Percentiles rank a stretch among this genome's conserved stretches.
phyloP scores from a whole-genome alignment of 2,888 invertebrate species.

The Cosmia trapezina region DNA sequence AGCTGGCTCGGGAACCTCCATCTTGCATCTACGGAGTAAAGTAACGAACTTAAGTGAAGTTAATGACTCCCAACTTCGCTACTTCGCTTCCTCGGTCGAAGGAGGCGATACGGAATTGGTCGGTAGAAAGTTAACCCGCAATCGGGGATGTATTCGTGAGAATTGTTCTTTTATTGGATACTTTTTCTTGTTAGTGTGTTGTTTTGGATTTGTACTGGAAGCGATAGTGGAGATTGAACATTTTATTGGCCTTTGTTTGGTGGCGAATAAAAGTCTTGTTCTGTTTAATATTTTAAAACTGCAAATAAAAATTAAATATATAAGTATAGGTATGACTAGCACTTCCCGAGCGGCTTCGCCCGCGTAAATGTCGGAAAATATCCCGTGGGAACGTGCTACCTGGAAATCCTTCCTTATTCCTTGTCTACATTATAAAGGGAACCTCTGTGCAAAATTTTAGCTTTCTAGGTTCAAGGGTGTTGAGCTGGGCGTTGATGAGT shows the following conservation, averaged over 20 bases:
- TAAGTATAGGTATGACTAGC: no score
- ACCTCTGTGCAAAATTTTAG: no score
- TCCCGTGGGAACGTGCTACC: no score
- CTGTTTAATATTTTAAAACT: conserved; percentile 11
- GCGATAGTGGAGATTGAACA: conserved; percentile 45
- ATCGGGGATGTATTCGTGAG: conserved; percentile 73
- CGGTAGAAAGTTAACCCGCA: conserved; percentile 76
- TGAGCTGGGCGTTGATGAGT: no score
- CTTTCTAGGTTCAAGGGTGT: no score
- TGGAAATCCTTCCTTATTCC: no score
- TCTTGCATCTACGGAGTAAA: conserved; percentile 69
- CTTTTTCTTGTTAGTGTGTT: conserved; percentile 60
- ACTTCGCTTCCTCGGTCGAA: conserved; percentile 66
- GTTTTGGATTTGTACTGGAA: conserved; percentile 55
- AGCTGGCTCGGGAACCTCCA: conserved; percentile 70
- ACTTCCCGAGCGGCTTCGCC: no score
- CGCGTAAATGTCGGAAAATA: no score
- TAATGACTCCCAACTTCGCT: conserved; percentile 80
- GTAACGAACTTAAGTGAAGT: conserved; percentile 81
- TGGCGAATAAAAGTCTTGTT: background rate
- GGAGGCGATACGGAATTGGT: conserved; percentile 75
- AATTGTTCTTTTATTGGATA: conserved; percentile 68
- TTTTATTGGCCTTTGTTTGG: conserved; percentile 46
- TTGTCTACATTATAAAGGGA: no score
- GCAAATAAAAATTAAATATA: no score